Percentiles rank a stretch among this genome's conserved stretches.
Evolutionary conservation across 2,113 vertebrate genomes (phyloP).

Genomic region (Ptychochromis oligacanthus): DNA sequence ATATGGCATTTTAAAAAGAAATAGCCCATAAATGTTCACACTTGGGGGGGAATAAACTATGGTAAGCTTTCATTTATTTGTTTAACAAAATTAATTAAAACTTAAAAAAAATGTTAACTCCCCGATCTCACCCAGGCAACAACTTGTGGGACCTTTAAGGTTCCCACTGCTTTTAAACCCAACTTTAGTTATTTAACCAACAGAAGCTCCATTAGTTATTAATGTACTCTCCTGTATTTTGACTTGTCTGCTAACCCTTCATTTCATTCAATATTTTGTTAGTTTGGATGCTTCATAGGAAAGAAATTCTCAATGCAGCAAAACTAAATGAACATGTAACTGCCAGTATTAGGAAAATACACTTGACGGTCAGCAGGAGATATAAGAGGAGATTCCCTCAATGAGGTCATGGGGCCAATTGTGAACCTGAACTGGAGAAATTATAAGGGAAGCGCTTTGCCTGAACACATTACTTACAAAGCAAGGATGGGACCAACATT

Average conservation of each 20-base stretch:
- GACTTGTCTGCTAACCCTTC: not conserved
- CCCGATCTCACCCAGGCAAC: accelerated
- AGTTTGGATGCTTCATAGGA: not conserved
- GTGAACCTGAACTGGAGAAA: not conserved
- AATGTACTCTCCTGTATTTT: not conserved
- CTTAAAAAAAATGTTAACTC: not conserved
- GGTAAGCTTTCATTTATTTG: not conserved
- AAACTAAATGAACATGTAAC: too few species aligned
- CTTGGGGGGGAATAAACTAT: not conserved
- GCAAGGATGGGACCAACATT: not conserved
- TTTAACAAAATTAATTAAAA: not conserved
- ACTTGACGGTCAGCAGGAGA: too few species aligned
- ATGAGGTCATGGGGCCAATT: not conserved
- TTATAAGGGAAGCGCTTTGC: not conserved
- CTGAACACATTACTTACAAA: not conserved
- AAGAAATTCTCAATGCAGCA: too few species aligned
- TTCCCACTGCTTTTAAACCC: not conserved
- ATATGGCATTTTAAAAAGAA: not conserved
- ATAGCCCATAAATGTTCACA: not conserved
- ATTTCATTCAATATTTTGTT: not conserved
- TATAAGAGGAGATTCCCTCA: too few species aligned
- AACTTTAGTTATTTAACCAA: not conserved
- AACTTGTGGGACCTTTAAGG: not conserved
- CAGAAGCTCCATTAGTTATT: not conserved
- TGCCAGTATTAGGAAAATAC: too few species aligned